A percentile compares a stretch with the other conserved stretches of the same genome.
Evolutionary conservation across 2,797 vertebrate genomes (phyloP).

Genomic region (Diplodus sargus): DNA sequence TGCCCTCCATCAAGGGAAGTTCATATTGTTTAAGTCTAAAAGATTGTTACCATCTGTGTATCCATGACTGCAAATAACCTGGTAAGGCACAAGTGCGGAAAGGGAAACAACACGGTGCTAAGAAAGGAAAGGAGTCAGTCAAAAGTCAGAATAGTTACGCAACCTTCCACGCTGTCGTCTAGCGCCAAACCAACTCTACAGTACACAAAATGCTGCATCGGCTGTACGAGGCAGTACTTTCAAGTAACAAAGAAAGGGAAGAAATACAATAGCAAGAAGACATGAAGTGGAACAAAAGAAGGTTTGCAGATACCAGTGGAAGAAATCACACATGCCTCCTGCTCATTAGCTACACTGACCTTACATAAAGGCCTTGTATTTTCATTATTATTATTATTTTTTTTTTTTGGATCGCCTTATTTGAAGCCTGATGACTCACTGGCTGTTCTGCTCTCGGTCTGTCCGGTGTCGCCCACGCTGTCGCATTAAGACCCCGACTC

Average conservation of each 20-base stretch:
- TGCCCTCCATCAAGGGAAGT: slow-evolving; percentile 33
- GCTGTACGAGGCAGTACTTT: slow-evolving; percentile 45
- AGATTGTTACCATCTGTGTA: slow-evolving; percentile 45
- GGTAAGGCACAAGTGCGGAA: slow-evolving; percentile 48
- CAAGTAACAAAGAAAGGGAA: slow-evolving; percentile 40
- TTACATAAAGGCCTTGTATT: slow-evolving; percentile 57
- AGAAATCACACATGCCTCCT: slow-evolving; percentile 29
- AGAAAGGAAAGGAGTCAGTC: slow-evolving; percentile 53
- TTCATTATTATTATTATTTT: slow-evolving; percentile 59
- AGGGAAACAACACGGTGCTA: slow-evolving; percentile 30
- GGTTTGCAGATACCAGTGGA: slow-evolving; percentile 31
- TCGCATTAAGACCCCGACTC: slow-evolving; percentile 65
- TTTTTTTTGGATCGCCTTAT: slow-evolving; percentile 54
- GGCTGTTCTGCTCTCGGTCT: slow-evolving; percentile 64
- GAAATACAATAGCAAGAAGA: slow-evolving; percentile 20
- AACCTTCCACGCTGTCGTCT: slow-evolving; percentile 53
- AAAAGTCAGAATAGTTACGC: slow-evolving; percentile 45
- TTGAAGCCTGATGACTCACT: slow-evolving; percentile 71
- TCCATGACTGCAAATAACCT: slow-evolving; percentile 26
- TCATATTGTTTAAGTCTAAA: slow-evolving; percentile 21
- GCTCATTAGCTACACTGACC: slow-evolving; percentile 44
- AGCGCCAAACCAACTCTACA: slow-evolving; percentile 48
- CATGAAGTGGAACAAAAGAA: slow-evolving; percentile 42
- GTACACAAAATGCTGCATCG: slow-evolving; percentile 34
- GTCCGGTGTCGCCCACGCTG: slow-evolving; percentile 69